Evolutionary conservation across 1,140 invertebrate genomes (phyloP), one percentile per base, ranked within the genome.

Genomic region (Antheraea pernyi): DNA sequence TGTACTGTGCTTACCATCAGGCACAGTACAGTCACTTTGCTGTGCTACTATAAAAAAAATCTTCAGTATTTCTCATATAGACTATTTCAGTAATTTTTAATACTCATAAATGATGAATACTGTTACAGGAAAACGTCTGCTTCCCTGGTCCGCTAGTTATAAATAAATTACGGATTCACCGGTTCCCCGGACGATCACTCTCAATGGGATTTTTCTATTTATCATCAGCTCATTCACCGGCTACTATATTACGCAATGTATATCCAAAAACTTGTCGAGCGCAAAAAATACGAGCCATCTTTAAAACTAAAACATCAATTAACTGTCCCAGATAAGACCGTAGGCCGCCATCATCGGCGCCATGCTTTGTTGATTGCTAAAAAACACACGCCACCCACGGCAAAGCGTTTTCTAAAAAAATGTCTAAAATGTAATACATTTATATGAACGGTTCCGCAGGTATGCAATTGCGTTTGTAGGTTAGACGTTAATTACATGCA

Each of bases 221-320:
- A 18, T 53, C 66, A 58, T 19, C 46, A 59, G n/a, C 59, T 36
- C n/a, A 58, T 7, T 19, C 18, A 18, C 39, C 22, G 19, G 72
- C 72, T 70, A 73, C 72, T 68, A 70, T 61, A 68, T 73, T 73
- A 73, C 72, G 72, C 72, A 60, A 70, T 59, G 66, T 60, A 30
- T 71, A 37, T 46, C 53, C 19, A 19, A 7, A 11, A 72, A 37
- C 71, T 30, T 70, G 72, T 69, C 59, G 60, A 70, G 7, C 39
- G 8, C 39, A 42, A 42, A 42, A 42, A 11, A 42, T 11, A 10
- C 11, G 39, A 42, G 7, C 39, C 39, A 42, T 42, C 39, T 42
- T 71, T 73, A 74, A 70, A 77, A 72, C 65, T 73, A 71, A 80
- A 79, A 84, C 83, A 83, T 78, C 79, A 86, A 88, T 88, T 86